Evolutionary conservation across 2,113 vertebrate species (phyloP).

Genomic region (Neodon shergylaensis): DNA sequence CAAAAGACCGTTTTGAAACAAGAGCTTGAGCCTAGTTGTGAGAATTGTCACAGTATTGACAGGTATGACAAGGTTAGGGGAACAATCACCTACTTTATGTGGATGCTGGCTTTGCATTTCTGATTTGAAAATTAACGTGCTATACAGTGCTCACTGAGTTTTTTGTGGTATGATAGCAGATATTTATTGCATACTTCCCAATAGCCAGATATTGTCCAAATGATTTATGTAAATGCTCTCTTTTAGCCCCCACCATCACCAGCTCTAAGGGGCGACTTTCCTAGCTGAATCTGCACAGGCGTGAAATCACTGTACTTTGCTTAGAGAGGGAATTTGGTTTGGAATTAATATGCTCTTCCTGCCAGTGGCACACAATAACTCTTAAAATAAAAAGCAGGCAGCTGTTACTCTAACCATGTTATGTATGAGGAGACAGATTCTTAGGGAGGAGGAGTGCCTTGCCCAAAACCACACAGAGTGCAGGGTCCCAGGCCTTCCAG

Average conservation of each 20-base stretch:
- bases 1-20: not conserved
- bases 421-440: not conserved
- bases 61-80: not conserved
- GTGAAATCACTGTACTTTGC: not conserved
- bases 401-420: not conserved
- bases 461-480: not conserved
- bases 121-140: not conserved
- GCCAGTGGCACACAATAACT: not conserved
- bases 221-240: not conserved
- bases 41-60: not conserved
- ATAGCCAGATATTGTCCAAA: not conserved
- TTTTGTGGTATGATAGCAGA: not conserved
- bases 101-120: not conserved
- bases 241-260: not conserved
- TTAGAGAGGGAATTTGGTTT: not conserved
- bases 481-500: not conserved
- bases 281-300: not conserved
- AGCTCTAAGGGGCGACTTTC: not conserved
- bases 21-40: not conserved
- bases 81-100: not conserved
- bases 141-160: not conserved
- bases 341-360: not conserved
- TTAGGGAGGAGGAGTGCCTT: not conserved
- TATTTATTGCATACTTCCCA: not conserved
- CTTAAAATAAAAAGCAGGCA: not conserved